phyloP scores from a whole-genome alignment of 2,888 invertebrate genomes.

The Drosophila quinaria region DNA sequence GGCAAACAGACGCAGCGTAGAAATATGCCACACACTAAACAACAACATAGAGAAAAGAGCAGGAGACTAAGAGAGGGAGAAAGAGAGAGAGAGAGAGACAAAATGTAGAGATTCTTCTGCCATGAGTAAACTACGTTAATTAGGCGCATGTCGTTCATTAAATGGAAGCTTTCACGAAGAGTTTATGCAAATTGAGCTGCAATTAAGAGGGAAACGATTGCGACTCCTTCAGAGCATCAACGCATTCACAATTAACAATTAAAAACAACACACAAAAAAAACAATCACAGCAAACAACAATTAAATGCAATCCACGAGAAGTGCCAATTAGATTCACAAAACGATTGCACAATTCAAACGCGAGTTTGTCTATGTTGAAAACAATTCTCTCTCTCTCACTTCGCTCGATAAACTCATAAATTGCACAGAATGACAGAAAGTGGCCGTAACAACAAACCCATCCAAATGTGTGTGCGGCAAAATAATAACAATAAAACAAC shows the following conservation, averaged over 20 bases:
- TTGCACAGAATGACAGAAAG: slow-evolving; percentile 73
- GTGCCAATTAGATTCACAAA: slow-evolving; percentile 66
- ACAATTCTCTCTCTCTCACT: background rate
- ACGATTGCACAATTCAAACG: slow-evolving; percentile 23
- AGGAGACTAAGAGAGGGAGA: slow-evolving; percentile 3
- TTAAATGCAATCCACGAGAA: slow-evolving; percentile 48
- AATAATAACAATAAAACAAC: slow-evolving; percentile 78
- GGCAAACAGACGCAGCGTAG: slow-evolving; percentile 68
- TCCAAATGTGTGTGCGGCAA: slow-evolving; percentile 49
- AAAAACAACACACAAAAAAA: slow-evolving; percentile 14
- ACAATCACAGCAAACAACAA: slow-evolving; percentile 17
- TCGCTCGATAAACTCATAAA: slow-evolving; percentile 75
- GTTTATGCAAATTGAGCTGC: slow-evolving; percentile 77
- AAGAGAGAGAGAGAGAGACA: too few relatives aligned
- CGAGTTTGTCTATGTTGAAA: slow-evolving; percentile 12
- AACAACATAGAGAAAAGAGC: slow-evolving; percentile 14
- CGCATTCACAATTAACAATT: slow-evolving; percentile 32
- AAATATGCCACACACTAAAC: slow-evolving; percentile 43
- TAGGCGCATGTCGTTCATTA: slow-evolving; percentile 72
- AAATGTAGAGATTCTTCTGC: slow-evolving; percentile 30
- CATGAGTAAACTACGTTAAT: slow-evolving; percentile 68
- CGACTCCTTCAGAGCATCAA: slow-evolving; percentile 1
- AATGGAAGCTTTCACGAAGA: slow-evolving; percentile 50
- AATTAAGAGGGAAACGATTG: slow-evolving; percentile 50
- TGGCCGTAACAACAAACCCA: slow-evolving; percentile 48